Evolutionary conservation across 2,888 invertebrate species (phyloP), one percentile per base, ranked within the genome.

Genomic region (Allygus modestus): DNA sequence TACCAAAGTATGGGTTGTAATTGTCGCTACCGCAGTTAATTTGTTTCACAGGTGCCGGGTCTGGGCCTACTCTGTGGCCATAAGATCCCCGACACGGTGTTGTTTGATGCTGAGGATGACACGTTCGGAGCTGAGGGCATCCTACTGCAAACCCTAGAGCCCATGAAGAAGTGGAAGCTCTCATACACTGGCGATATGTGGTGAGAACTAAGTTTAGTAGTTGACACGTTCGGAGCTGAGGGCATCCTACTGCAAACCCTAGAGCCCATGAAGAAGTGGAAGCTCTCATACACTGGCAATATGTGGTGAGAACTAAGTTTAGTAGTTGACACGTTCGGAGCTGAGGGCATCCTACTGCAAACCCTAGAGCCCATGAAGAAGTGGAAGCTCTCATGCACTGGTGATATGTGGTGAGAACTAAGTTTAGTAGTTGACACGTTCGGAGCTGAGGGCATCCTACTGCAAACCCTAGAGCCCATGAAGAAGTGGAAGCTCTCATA

Each of bases 251-350:
- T 96, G 58, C 92, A 92, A 23, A 94, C 94, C 0, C 90, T 95
- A 0, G 92, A 93, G 84, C 93, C 96, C 0, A 96, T 97, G 96
- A 93, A 93, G 87, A 91, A 91, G 61, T 97, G 97, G 97, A 92
- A 91, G 20, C 88, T 97, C 0, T 89, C 91, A 1, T 97, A 94
- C 89, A 92, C 92, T 69, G 97, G 96, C 11, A 91, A 93, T 87
- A 93, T 96, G 92, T 93, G 93, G 93, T 92, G 87, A 89, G 89
- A 17, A 17, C 37, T 7, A 11, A 4, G 37, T 37, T 37, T 37
- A 37, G 4, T 37, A n/a, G n/a, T n/a, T 1, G 91, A 92, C 0
- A 91, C 91, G 86, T 95, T 93, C 88, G 93, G 93, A 0, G 95
- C 95, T 0, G 95, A 94, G 87, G 96, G 96, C 0, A 91, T 96